Base-by-base conservation (phyloP, 2,888 invertebrate species). In the Aradus depressus region DNA sequence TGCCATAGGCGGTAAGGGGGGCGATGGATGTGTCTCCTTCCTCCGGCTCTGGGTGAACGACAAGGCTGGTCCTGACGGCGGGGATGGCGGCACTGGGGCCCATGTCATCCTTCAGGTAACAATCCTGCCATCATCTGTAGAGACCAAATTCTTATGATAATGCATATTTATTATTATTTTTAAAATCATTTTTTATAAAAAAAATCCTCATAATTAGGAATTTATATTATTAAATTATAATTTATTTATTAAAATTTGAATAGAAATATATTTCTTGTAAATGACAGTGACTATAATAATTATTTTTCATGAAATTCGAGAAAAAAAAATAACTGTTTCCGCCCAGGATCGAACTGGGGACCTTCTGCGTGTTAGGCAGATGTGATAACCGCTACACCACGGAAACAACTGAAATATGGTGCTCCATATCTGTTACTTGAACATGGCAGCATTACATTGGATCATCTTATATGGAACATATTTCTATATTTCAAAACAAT, bases 1-100 rank as follows among this genome's bases (percentile, higher is more conserved):
- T 47, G 75, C 81, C 0, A 65, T 74, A 0, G 98, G 82, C 1
- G 98, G 98, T 0, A 80, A 79, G 25, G 98, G 98, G 0, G 98
- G 98, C 0, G 80, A 96, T 70, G 98, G 98, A 0, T 80, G 81
- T 60, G 79, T 93, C 50, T 88, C 91, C 0, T 93, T 98, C 65
- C 70, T 90, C 4, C 80, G 81, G 55, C 70, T 81, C 6, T 89
- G 80, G 76, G 74, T 76, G 48, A 92, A 92, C 62, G 93, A 92
- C 56, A 76, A 75, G 51, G 97, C 90, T 0, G 96, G 96, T 0
- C 96, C 95, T 0, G 89, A 92, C 67, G 96, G 95, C 0, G 97
- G 96, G 0, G 92, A 97, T 67, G 98, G 97, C 0, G 98, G 98
- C 0, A 79, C 87, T 64, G 96, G 96, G 0, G 96, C 90, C 0